These are phyloP conservation scores for Pelusios castaneus DNA, from an alignment of 2,113 vertebrate species.

Conservation along the genomic window DNA sequence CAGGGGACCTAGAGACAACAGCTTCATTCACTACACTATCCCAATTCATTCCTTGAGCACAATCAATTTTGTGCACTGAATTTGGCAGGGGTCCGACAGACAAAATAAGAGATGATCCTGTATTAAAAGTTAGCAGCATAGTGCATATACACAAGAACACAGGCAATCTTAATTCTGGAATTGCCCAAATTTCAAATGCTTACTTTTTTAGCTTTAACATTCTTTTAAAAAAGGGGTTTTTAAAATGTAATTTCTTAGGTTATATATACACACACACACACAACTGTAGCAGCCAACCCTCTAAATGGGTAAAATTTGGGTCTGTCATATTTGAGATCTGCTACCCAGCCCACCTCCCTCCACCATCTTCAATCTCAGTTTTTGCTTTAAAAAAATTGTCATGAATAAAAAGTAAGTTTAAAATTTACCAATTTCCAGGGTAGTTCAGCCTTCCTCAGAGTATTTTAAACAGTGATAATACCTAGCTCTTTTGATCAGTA, in stretches of 20 bases:
- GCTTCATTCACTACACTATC: neutral
- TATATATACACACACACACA: neutral
- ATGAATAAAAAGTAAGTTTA: neutral
- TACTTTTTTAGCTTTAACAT: neutral
- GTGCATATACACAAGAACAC: neutral
- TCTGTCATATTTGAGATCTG: neutral
- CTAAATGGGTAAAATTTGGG: neutral
- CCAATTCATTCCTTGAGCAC: neutral
- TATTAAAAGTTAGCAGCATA: neutral
- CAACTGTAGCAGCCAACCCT: neutral
- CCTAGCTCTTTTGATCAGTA: neutral
- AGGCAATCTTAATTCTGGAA: neutral
- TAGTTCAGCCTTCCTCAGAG: neutral
- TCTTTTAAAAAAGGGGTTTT: neutral
- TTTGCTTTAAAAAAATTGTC: neutral
- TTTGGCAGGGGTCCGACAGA: rapidly evolving
- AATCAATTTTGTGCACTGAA: neutral
- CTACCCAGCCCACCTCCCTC: neutral
- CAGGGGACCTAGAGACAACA: neutral
- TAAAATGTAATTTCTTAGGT: neutral
- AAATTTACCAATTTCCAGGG: neutral
- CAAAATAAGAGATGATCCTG: neutral
- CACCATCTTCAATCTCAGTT: neutral
- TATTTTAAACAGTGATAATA: neutral
- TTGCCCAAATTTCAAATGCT: rapidly evolving